These are phyloP conservation scores for Macropus fuliginosus DNA, from an alignment of 2,797 vertebrate species.

Conservation along the genomic window DNA sequence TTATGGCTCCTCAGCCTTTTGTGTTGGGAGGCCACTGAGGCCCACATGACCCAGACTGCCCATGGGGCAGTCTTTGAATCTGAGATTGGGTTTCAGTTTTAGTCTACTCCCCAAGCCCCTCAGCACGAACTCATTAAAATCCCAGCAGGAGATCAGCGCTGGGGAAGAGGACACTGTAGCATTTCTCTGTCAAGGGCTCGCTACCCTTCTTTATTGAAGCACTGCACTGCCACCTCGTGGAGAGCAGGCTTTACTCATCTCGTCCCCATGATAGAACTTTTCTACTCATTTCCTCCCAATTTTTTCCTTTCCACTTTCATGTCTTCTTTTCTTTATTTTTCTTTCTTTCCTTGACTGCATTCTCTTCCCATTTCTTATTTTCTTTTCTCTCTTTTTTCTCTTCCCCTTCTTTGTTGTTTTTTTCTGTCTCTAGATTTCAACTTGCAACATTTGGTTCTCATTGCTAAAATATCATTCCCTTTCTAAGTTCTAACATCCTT, in stretches of 20 bases:
- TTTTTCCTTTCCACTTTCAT: not conserved
- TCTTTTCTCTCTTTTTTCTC: not conserved
- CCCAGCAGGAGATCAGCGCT: not conserved
- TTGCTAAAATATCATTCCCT: not conserved
- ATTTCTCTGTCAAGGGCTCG: not conserved
- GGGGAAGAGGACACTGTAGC: no score
- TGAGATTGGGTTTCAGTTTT: not conserved
- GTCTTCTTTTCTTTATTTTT: not conserved
- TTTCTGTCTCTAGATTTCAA: constrained; percentile 10
- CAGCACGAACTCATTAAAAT: not conserved
- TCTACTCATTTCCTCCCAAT: not conserved
- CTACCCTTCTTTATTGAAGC: not conserved
- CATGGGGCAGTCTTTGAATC: constrained; percentile 27
- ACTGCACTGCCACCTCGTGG: constrained; percentile 70
- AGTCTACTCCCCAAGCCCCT: not conserved
- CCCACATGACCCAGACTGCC: constrained; percentile 6
- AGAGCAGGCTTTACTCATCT: not conserved
- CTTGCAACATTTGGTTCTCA: not conserved
- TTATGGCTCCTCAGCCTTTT: not conserved
- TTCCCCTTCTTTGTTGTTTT: constrained; percentile 3
- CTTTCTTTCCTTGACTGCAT: not conserved
- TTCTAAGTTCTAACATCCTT: not conserved
- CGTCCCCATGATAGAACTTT: not conserved
- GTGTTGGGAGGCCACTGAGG: not conserved
- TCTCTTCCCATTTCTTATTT: not conserved